Evolutionary conservation across 2,888 invertebrate genomes (phyloP).

Genomic region (Flexamia atlantica): DNA sequence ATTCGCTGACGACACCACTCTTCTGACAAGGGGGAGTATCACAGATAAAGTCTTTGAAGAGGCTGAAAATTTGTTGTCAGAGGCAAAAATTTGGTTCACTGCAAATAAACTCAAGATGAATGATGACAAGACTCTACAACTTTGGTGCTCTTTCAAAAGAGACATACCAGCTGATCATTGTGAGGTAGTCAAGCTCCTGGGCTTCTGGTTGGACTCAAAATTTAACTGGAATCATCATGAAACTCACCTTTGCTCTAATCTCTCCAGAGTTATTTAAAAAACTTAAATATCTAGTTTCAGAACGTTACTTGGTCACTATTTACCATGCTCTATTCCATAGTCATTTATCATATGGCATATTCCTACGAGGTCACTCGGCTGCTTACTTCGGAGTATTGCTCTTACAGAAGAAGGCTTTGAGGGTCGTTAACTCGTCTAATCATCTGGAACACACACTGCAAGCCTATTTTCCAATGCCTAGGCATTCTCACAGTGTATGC

Average conservation of each 20-base stretch:
- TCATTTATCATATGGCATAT: constrained; percentile 9
- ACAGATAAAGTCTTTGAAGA: background rate
- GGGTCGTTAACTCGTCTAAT: background rate
- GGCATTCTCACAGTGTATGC: background rate
- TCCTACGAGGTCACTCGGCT: background rate
- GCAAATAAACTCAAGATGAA: constrained; percentile 7
- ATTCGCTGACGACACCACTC: constrained; percentile 42
- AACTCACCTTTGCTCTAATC: background rate
- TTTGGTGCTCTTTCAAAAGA: background rate
- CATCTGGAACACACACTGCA: background rate
- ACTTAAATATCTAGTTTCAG: background rate
- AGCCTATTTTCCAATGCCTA: background rate
- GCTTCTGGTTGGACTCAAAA: background rate
- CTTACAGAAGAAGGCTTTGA: constrained; percentile 4
- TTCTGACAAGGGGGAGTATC: background rate
- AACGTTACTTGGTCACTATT: background rate
- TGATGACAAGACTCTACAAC: constrained; percentile 73
- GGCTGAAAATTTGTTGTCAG: background rate
- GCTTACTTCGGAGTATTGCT: background rate
- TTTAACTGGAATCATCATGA: background rate
- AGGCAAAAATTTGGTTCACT: too few species aligned
- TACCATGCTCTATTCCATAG: constrained; percentile 23
- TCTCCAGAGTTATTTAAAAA: constrained; percentile 22
- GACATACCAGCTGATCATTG: background rate
- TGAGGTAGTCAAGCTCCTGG: background rate